Evolutionary conservation across 2,113 vertebrate species (phyloP), one percentile per base, ranked within the genome.

Genomic region (Melanotaenia duboulayi): DNA sequence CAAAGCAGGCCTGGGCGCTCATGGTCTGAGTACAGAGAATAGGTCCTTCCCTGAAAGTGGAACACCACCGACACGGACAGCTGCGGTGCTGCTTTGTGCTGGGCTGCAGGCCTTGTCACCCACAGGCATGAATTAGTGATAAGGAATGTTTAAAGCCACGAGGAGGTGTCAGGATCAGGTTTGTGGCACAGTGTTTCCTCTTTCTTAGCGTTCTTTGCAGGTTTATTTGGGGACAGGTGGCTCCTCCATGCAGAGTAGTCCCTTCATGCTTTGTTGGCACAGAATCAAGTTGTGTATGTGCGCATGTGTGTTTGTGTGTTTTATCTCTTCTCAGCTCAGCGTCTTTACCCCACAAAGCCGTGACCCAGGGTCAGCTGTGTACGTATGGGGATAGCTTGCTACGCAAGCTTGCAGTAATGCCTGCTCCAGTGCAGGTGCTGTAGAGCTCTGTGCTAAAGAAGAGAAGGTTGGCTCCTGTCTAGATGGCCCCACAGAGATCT

Each of bases 121-220:
- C 87, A 82, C 82, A 87, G 76, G 77, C 90, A 93, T 94, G 92
- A 94, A 94, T 94, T 91, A 92, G 89, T 94, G 87, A 94, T 94
- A 87, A 91, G 88, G 86, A 91, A 93, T 93, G 91, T 93, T 93
- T 89, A 72, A 78, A 89, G 88, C 87, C 90, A 89, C 80, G 88
- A 91, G 89, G 87, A 93, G 93, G 93, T 91, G 92, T 94, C 86
- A 81, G 92, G 93, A 95, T 94, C 92, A 92, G 92, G 92, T 93
- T 93, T 90, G 93, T 93, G 89, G 92, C 83, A 42, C 72, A 74
- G 80, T 89, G 77, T 90, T 91, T 90, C 87, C 80, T 87, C 71
- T 88, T 73, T 86, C 89, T 87, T 74, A 62, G 71, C 78, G 58
- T 72, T 76, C 76, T 82, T 76, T 75, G 64, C 19, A 37, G 73